phyloP scores from a whole-genome alignment of 1,140 invertebrate species.

The Centruroides sculpturatus region DNA sequence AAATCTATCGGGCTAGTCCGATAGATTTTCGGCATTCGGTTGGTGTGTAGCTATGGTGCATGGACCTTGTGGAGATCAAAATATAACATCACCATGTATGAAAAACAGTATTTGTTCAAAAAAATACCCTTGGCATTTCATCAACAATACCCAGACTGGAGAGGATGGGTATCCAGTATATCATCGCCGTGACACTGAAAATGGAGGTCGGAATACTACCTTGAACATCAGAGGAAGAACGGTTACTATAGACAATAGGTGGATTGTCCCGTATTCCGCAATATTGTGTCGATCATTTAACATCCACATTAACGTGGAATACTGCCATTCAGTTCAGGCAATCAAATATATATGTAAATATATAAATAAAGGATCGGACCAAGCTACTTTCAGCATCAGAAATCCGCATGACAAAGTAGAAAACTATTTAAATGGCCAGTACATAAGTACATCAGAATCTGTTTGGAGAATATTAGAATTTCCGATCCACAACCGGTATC shows the following conservation, averaged over 20 bases:
- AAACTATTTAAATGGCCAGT: not conserved
- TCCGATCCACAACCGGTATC: too few species aligned
- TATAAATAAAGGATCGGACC: not conserved
- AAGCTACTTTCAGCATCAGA: not conserved
- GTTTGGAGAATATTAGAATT: too few species aligned
- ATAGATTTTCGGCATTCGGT: too few species aligned
- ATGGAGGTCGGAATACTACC: too few species aligned
- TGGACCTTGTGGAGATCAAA: too few species aligned
- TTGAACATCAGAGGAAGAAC: not conserved
- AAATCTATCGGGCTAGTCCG: too few species aligned
- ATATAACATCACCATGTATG: slow-evolving; percentile 1
- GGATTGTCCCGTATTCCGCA: not conserved
- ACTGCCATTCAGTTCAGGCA: not conserved
- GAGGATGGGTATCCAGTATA: slow-evolving; percentile 1
- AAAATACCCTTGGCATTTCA: not conserved
- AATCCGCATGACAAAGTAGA: not conserved
- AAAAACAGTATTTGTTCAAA: not conserved
- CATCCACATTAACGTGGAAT: not conserved
- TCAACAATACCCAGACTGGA: not conserved
- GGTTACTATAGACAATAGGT: not conserved
- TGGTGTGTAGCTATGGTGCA: not conserved
- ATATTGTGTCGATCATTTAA: not conserved
- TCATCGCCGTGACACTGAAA: not conserved
- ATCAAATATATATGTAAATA: not conserved
- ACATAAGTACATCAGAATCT: too few species aligned